Conservation (phyloP, 53 echinoderm and acorn worm species). For the Luidia sarsii region DNA sequence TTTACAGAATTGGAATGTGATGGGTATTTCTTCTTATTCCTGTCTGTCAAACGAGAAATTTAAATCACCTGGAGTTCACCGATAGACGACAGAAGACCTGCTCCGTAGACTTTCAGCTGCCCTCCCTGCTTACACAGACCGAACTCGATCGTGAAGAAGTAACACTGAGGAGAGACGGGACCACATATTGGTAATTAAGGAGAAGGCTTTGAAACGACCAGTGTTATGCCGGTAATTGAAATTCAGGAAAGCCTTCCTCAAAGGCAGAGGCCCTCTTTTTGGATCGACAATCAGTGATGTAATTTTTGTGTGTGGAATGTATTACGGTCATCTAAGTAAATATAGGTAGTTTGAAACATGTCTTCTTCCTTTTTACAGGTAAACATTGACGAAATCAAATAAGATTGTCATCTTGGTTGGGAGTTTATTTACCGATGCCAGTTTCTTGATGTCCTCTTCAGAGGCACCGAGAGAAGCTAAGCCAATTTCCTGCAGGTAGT, state of each 20-base stretch:
- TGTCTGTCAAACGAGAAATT: too few species aligned
- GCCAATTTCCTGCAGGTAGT: conserved; percentile 59
- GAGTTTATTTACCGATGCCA: conserved; percentile 69
- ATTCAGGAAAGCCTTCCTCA: too few species aligned
- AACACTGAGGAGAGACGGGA: conserved; percentile 65
- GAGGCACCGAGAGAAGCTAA: conserved; percentile 71
- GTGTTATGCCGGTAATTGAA: neutral
- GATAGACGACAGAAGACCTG: conserved; percentile 81
- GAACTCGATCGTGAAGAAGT: conserved; percentile 90
- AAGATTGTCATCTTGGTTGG: too few species aligned
- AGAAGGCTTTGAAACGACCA: neutral
- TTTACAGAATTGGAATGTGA: too few species aligned
- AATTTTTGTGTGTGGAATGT: too few species aligned
- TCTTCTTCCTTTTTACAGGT: too few species aligned
- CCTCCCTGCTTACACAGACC: conserved; percentile 86
- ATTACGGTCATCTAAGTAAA: too few species aligned
- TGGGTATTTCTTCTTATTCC: too few species aligned
- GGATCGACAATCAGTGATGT: too few species aligned
- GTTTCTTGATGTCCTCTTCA: conserved; percentile 66
- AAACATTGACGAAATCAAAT: too few species aligned
- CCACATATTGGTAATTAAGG: neutral
- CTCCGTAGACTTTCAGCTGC: conserved; percentile 74
- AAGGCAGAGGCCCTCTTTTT: too few species aligned
- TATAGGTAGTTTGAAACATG: too few species aligned
- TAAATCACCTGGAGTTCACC: conserved; percentile 71